Evolutionary conservation across 2,113 vertebrate genomes (phyloP), one percentile per base, ranked within the genome.

Genomic region (Hiodon alosoides): DNA sequence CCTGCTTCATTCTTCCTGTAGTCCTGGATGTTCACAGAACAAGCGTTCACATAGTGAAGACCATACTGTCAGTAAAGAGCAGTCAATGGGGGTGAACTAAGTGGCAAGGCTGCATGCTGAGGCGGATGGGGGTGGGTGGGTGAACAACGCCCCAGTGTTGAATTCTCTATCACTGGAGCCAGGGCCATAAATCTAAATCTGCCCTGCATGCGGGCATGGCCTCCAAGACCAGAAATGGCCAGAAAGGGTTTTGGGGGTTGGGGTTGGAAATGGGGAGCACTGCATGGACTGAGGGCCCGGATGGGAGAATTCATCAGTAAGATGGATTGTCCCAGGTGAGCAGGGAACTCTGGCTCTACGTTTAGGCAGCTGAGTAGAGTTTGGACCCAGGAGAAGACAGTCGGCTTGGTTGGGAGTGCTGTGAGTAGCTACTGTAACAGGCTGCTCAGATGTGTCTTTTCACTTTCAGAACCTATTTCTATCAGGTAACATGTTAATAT

Each of bases 181-280:
- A 31, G 47, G 59, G 48, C 59, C 71, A 73, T 73, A 73, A 73
- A 73, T 73, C 59, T 64, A 31, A 31, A 31, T 31, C 66, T 7
- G 14, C 50, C 55, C 13, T 51, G 72, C 72, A n/a, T 61, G 71
- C 31, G 2, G 11, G 4, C 16, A 31, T 11, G 17, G 53, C 69
- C 53, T 47, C 53, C 31, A 53, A 70, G 53, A 17, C 17, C 3
- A 67, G 66, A 50, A 51, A 48, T 10, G 47, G 7, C 46, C 11
- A 13, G 66, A 48, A 51, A 7, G 47, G 48, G 13, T 10, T 48
- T 51, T 0, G 13, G 6, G 66, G 48, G 47, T 7, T 67, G 66
- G 48, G 66, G 14, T 51, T 67, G 51, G 67, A 16, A 69, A 14
- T 13, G 6, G 48, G 51, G 8, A n/a, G 8, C 9, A 59, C 9